These are phyloP conservation scores for Aplodontia rufa DNA, from an alignment of 2,113 vertebrate species.

Conservation along the genomic window DNA sequence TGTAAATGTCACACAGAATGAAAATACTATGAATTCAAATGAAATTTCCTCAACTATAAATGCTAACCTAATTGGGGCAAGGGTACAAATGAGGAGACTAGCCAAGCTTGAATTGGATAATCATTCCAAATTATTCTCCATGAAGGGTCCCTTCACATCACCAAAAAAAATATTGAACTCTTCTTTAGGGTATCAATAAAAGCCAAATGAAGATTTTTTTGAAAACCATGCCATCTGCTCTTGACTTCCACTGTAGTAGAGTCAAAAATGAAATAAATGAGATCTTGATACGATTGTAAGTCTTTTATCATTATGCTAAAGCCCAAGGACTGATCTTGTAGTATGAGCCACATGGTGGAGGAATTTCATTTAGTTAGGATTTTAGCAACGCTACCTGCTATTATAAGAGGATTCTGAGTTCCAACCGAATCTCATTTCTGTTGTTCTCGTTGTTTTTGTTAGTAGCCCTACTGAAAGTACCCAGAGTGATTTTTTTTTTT, in stretches of 20 bases:
- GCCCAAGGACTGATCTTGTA: background rate
- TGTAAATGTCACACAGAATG: background rate
- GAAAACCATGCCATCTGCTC: background rate
- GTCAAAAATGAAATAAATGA: conserved; percentile 16
- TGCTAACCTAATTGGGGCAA: background rate
- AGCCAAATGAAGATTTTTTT: background rate
- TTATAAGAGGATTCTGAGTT: background rate
- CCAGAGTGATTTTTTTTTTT: background rate
- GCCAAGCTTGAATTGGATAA: background rate
- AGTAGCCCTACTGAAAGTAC: background rate
- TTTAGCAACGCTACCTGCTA: background rate
- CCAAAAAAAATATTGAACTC: background rate
- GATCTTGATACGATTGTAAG: background rate
- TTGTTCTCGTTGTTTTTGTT: conserved; percentile 1
- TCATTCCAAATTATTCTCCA: background rate
- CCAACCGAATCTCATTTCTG: background rate
- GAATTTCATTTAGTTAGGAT: background rate
- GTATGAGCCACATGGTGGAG: background rate
- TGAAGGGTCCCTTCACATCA: background rate
- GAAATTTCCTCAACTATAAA: background rate
- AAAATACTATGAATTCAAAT: conserved; percentile 1
- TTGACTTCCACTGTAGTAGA: background rate
- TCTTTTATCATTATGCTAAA: background rate
- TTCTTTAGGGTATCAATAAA: background rate
- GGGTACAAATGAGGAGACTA: background rate